Conservation (phyloP, 2,113 vertebrate genomes). For the Dendrocopos noguchii region DNA sequence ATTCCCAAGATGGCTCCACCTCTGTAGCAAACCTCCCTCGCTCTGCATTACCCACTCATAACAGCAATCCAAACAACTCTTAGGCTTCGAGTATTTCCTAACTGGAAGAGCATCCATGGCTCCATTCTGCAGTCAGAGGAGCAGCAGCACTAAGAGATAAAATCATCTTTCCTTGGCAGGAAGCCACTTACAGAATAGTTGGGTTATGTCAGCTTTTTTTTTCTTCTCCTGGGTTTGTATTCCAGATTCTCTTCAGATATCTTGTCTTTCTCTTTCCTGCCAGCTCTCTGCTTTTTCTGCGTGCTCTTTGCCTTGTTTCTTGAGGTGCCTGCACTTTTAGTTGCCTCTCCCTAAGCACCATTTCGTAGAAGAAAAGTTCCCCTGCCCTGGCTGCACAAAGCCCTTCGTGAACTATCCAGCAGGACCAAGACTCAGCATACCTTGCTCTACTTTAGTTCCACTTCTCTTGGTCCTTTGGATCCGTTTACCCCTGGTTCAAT, state of each 20-base stretch:
- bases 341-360: neutral
- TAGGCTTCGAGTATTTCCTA: slow-evolving; percentile 40
- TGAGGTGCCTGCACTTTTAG: neutral
- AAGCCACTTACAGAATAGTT: slow-evolving; percentile 35
- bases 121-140: slow-evolving; percentile 20
- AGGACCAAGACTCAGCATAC: neutral
- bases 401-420: neutral
- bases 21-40: neutral
- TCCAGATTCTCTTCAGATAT: neutral
- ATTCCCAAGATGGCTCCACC: neutral
- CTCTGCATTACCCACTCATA: neutral
- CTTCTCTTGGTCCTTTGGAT: neutral
- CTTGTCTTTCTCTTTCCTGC: neutral
- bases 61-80: neutral
- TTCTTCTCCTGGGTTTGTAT: neutral
- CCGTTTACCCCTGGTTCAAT: neutral
- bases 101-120: neutral
- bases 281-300: neutral
- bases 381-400: neutral
- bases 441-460: neutral
- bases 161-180: slow-evolving; percentile 15
- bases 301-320: neutral
- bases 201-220: neutral
- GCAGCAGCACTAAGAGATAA: neutral
- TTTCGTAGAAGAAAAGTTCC: neutral